A percentile compares a stretch with the other conserved stretches of the same genome.
Evolutionary conservation across 2,888 invertebrate genomes (phyloP).

Genomic region (Agrotis segetum): DNA sequence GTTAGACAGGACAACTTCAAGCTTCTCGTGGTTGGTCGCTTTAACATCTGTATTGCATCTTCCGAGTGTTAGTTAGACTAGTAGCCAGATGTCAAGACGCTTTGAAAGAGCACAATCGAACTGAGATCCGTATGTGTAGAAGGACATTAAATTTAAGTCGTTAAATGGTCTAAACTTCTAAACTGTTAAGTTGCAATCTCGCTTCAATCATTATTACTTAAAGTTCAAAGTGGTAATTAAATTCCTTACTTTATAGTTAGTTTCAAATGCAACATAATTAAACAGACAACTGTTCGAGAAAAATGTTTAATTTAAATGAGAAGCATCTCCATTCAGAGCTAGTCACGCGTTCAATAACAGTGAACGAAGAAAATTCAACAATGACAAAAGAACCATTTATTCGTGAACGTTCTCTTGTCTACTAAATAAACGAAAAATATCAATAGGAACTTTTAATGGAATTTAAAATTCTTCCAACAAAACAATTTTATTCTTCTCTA

Average conservation of each 20-base stretch:
- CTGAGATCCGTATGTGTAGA: slow-evolving; percentile 3
- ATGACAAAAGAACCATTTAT: slow-evolving; percentile 15
- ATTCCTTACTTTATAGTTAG: neutral
- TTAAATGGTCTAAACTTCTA: slow-evolving; percentile 24
- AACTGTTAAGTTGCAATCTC: neutral
- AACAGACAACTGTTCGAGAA: neutral
- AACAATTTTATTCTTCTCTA: no score
- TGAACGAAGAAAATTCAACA: no score
- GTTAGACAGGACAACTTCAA: neutral
- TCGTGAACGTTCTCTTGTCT: neutral
- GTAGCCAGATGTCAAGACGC: slow-evolving; percentile 20
- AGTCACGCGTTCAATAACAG: slow-evolving; percentile 26
- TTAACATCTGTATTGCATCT: neutral
- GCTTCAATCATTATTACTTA: slow-evolving; percentile 9
- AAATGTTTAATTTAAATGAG: slow-evolving; percentile 14
- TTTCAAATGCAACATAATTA: slow-evolving; percentile 21
- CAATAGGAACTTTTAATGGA: neutral
- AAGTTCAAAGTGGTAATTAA: slow-evolving; percentile 19
- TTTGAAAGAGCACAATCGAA: slow-evolving; percentile 1
- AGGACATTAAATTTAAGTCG: slow-evolving; percentile 17
- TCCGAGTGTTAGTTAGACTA: neutral
- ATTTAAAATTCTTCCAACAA: neutral
- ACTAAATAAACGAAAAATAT: slow-evolving; percentile 2
- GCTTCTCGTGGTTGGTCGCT: neutral
- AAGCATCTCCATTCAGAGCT: slow-evolving; percentile 19